Evolutionary conservation across 2,888 invertebrate species (phyloP).

Genomic region (Sepioteuthis lessoniana): DNA sequence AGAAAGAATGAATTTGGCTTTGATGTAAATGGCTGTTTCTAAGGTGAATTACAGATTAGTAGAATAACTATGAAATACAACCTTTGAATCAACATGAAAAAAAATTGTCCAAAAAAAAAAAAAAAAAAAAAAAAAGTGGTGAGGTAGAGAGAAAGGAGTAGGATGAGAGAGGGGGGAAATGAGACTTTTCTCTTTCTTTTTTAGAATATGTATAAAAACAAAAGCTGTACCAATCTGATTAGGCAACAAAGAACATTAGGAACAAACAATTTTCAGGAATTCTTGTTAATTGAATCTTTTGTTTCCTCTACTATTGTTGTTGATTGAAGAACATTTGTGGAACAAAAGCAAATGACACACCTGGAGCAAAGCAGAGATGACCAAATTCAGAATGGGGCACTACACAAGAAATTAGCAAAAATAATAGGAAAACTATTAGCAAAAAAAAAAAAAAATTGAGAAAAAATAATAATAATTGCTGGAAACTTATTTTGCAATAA

Average conservation of each 20-base stretch:
- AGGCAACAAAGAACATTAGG: not conserved
- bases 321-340: conserved; percentile 13
- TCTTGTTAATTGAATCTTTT: conserved; percentile 14
- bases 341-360: not conserved
- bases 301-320: not conserved
- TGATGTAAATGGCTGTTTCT: not conserved
- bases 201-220: not conserved
- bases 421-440: not conserved
- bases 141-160: no score
- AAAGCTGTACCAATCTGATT: not conserved
- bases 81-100: not conserved
- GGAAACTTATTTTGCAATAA: not conserved
- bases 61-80: not conserved
- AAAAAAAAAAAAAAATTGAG: not conserved
- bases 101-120: no score
- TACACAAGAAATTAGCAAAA: conserved; percentile 11
- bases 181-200: not conserved
- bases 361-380: not conserved
- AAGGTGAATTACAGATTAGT: not conserved
- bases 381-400: conserved; percentile 4
- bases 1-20: not conserved
- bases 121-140: not conserved
- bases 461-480: not conserved
- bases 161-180: no score
- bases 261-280: not conserved